Base-by-base conservation (phyloP, 2,888 invertebrate species). In the Agrochola litura region DNA sequence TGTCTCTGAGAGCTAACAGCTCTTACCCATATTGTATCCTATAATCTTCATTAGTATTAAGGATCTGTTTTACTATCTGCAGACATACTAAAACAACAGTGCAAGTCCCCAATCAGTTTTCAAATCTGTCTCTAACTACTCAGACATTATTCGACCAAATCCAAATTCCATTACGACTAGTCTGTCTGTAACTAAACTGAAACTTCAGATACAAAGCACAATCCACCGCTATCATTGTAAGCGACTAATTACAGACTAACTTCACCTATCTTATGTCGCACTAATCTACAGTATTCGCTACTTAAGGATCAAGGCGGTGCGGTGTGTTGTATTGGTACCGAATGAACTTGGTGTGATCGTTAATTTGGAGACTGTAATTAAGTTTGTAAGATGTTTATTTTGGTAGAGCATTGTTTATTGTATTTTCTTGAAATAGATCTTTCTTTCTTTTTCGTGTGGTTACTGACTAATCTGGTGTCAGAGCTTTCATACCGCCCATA, bases 191-290 rank as follows among this genome's bases (percentile, higher is more conserved):
- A 79, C 72, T 79, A 60, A 76, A 73, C 66, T 76, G 60, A 72
- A 86, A 74, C 76, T 80, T 71, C 14, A 58, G 75, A 82, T 72
- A 82, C 84, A 77, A 84, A 80, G 71, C 71, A 73, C 58, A 78
- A 77, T 78, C 58, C 69, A 65, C 69, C 49, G 64, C 81, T 81
- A 81, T 87, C 76, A 71, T 68, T 77, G 79, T 77, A 73, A 43
- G 71, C 79, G 75, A 67, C 85, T 87, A 86, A 86, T 85, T 85
- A 85, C 80, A 67, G 72, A 65, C 69, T 73, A 87, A 87, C 77
- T 83, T 87, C 75, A 78, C 81, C 78, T 81, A 85, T 83, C 86
- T 84, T 74, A 83, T 80, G 77, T 85, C 77, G 64, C 68, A 69
- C 80, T 80, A 80, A 84, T 85, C 84, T 82, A 68, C 60, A 65